Evolutionary conservation across 1,140 invertebrate genomes (phyloP).

Genomic region (Thalassaphorura encarpata): DNA sequence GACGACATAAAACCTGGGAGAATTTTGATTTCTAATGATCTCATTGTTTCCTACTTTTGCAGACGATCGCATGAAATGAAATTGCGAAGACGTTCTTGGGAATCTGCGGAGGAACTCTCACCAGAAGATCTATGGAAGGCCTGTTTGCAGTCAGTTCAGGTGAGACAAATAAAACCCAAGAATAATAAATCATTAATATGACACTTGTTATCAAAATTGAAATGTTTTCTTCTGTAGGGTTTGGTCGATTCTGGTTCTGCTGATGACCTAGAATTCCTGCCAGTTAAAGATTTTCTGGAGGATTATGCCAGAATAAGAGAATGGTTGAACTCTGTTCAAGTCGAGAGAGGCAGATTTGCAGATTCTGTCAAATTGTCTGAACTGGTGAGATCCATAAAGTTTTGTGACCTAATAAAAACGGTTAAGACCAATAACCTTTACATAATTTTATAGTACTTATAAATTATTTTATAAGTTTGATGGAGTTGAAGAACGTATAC

Average conservation of each 20-base stretch:
- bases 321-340: conserved; percentile 28
- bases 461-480: no score
- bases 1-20: background rate
- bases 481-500: no score
- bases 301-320: conserved; percentile 20
- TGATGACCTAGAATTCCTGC: conserved; percentile 20
- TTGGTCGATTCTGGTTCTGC: conserved; percentile 12
- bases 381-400: no score
- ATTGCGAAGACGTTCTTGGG: conserved; percentile 30
- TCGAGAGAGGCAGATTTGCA: conserved; percentile 15
- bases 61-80: conserved; percentile 23
- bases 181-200: background rate
- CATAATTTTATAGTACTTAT: background rate
- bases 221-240: conserved; percentile 13
- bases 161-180: background rate
- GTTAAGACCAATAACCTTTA: no score
- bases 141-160: conserved; percentile 28
- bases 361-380: conserved; percentile 16
- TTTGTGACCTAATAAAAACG: no score
- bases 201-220: background rate
- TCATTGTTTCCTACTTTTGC: background rate
- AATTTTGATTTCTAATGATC: background rate
- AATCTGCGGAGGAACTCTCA: conserved; percentile 21
- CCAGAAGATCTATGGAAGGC: conserved; percentile 27
- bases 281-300: conserved; percentile 26